Percentiles rank a stretch among this genome's conserved stretches.
Evolutionary conservation across 2,113 vertebrate species (phyloP).

Genomic region (Sinocyclocheilus grahami): DNA sequence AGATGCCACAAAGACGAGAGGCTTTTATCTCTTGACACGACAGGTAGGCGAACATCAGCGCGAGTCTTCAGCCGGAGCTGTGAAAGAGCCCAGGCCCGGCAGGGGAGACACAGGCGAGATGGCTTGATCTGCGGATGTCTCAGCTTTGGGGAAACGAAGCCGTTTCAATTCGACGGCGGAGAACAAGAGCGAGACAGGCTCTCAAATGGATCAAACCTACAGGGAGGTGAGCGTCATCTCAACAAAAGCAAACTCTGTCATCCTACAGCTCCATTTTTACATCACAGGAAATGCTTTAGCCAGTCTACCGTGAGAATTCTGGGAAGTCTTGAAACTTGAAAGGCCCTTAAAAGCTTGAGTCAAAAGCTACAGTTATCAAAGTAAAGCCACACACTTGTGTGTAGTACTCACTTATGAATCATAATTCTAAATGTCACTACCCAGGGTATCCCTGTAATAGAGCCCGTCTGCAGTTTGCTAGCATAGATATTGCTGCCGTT

Average conservation of each 20-base stretch:
- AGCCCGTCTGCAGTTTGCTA: background rate
- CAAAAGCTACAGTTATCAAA: slow-evolving; percentile 31
- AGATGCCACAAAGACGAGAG: slow-evolving; percentile 59
- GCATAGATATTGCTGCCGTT: background rate
- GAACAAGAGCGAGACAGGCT: slow-evolving; percentile 43
- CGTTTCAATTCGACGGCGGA: slow-evolving; percentile 29
- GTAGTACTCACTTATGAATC: slow-evolving; percentile 13
- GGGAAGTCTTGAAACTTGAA: slow-evolving; percentile 23
- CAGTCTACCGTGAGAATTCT: slow-evolving; percentile 4
- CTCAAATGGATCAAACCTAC: slow-evolving; percentile 50
- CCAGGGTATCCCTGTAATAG: background rate
- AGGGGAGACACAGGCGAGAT: slow-evolving; percentile 6
- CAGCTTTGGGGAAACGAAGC: background rate
- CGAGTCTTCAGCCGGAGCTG: slow-evolving; percentile 59
- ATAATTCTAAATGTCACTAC: background rate
- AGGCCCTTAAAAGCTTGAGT: slow-evolving; percentile 28
- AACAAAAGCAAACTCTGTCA: slow-evolving; percentile 40
- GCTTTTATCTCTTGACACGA: slow-evolving; percentile 72
- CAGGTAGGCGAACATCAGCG: slow-evolving; percentile 61
- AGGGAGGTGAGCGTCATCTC: slow-evolving; percentile 39
- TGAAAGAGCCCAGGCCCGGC: slow-evolving; percentile 61
- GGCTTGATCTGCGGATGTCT: slow-evolving; percentile 38
- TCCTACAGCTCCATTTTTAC: slow-evolving; percentile 44
- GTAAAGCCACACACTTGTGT: background rate
- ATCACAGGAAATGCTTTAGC: slow-evolving; percentile 43